phyloP scores from a whole-genome alignment of 2,113 vertebrate genomes.

The Alethe castanea region DNA sequence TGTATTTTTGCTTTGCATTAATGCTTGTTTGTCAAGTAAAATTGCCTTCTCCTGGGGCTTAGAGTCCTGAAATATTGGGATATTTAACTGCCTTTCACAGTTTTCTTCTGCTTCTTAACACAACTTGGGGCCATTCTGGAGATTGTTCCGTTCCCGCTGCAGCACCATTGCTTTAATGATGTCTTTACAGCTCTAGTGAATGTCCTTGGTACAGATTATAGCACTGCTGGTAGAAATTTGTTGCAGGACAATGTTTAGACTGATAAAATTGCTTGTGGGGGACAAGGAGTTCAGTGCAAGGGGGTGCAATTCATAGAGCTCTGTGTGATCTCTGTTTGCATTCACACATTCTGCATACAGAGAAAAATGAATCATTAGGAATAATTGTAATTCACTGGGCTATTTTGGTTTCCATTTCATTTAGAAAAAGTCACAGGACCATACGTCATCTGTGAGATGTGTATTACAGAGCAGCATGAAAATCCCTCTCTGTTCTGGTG shows the following conservation, averaged over 20 bases:
- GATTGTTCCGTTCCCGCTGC: not conserved
- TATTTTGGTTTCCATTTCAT: not conserved
- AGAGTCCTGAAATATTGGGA: not conserved
- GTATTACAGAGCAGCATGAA: not conserved
- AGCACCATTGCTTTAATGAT: not conserved
- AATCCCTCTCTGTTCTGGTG: not conserved
- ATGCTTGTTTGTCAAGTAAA: not conserved
- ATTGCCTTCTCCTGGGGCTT: not conserved
- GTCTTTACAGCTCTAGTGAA: not conserved
- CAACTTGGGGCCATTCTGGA: not conserved
- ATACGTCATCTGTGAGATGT: not conserved
- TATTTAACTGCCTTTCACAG: not conserved
- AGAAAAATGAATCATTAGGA: not conserved
- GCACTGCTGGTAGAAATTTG: not conserved
- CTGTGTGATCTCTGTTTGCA: not conserved
- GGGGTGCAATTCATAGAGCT: not conserved
- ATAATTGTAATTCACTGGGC: not conserved
- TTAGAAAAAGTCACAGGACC: not conserved
- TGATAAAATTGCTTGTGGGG: not conserved
- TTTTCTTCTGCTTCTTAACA: not conserved
- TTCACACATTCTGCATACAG: not conserved
- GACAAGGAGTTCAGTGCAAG: rapidly evolving
- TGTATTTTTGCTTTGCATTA: not conserved
- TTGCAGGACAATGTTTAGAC: not conserved
- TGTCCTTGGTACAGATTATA: not conserved